These are phyloP conservation scores for Nesometra sesokonis DNA, from an alignment of 35 echinoderm and acorn worm species.

Conservation along the genomic window DNA sequence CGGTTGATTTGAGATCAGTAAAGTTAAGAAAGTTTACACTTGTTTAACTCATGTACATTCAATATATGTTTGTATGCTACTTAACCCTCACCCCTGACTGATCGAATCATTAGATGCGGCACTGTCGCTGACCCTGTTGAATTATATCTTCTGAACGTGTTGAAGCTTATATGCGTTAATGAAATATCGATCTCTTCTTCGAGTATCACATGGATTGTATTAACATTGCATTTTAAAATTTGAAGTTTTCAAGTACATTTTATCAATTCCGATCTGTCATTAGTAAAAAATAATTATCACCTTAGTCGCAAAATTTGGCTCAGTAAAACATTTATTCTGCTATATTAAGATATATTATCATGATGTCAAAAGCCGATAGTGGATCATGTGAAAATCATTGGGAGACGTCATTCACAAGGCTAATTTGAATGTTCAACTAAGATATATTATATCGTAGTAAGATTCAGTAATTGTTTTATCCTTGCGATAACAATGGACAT, in stretches of 20 bases:
- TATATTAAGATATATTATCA: too few species aligned
- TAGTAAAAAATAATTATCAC: too few species aligned
- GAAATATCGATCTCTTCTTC: neutral
- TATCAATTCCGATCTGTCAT: too few species aligned
- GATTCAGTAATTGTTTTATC: neutral
- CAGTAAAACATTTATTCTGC: too few species aligned
- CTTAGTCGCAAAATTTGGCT: too few species aligned
- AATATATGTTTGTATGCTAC: neutral
- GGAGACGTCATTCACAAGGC: too few species aligned
- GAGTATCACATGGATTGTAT: too few species aligned
- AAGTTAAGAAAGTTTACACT: neutral
- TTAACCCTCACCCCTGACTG: neutral
- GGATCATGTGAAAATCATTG: too few species aligned
- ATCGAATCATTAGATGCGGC: neutral
- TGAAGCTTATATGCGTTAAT: neutral
- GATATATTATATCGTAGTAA: neutral
- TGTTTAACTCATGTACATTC: neutral
- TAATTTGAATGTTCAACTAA: too few species aligned
- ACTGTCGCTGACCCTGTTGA: neutral
- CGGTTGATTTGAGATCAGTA: neutral
- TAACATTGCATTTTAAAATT: too few species aligned
- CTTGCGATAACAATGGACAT: neutral
- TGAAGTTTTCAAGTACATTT: too few species aligned
- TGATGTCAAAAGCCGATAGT: too few species aligned
- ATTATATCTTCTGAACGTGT: neutral